Conservation (phyloP, 2,113 vertebrate genomes). For the Pan troglodytes region NHGRI_mPanTro3-v2.1_pri NC_072416.2:13741501-13742000, state of each 20-base stretch:
- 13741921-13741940: not conserved
- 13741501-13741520: too few species aligned
- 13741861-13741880: not conserved
- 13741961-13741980: not conserved
- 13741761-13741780: not conserved
- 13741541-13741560: accelerated
- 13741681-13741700: accelerated
- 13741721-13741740: not conserved
- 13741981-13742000: not conserved
- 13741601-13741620: too few species aligned
- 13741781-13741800: not conserved
- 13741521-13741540: not conserved
- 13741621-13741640: not conserved
- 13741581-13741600: not conserved
- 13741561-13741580: not conserved
- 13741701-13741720: not conserved
- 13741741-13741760: not conserved
- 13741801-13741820: not conserved
- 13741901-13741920: accelerated
- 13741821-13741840: not conserved
- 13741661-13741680: not conserved
- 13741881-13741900: accelerated
- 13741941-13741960: not conserved
- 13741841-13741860: too few species aligned
- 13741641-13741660: not conserved